A percentile compares a stretch with the other conserved stretches of the same genome.
Conservation (phyloP, 2,113 vertebrate genomes). For the Martes martes region DNA sequence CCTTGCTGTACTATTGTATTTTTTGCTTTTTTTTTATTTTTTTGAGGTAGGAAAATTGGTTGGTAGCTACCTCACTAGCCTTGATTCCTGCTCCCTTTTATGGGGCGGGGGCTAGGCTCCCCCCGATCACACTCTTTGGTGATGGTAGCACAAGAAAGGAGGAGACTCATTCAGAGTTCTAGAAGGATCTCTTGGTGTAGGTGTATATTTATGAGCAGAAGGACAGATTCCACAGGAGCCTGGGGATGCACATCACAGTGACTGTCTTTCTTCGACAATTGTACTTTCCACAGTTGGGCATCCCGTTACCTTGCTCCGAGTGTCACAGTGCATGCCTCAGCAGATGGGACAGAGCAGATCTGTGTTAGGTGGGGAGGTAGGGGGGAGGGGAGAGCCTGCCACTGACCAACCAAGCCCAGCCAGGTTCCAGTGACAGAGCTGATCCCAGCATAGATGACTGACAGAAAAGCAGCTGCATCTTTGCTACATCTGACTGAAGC, state of each 20-base stretch:
- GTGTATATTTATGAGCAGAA: background rate
- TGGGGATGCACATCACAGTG: background rate
- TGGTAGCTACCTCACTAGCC: background rate
- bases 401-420: fast-evolving
- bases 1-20: background rate
- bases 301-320: background rate
- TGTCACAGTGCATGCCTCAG: background rate
- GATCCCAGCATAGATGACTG: background rate
- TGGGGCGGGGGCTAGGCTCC: fast-evolving
- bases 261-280: background rate
- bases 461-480: background rate
- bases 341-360: background rate
- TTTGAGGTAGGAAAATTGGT: background rate
- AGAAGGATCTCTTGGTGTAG: background rate
- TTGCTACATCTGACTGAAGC: conserved; percentile 2
- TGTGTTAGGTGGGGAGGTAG: fast-evolving
- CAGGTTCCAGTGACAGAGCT: background rate
- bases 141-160: background rate
- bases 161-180: background rate
- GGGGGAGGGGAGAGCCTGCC: too few species aligned
- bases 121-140: background rate
- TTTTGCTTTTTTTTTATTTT: background rate
- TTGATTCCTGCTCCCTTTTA: background rate
- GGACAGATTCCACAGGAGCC: background rate
- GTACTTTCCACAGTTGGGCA: background rate